Evolutionary conservation across 53 echinoderm and acorn worm species (phyloP).

Genomic region (Holothuria leucospilota): DNA sequence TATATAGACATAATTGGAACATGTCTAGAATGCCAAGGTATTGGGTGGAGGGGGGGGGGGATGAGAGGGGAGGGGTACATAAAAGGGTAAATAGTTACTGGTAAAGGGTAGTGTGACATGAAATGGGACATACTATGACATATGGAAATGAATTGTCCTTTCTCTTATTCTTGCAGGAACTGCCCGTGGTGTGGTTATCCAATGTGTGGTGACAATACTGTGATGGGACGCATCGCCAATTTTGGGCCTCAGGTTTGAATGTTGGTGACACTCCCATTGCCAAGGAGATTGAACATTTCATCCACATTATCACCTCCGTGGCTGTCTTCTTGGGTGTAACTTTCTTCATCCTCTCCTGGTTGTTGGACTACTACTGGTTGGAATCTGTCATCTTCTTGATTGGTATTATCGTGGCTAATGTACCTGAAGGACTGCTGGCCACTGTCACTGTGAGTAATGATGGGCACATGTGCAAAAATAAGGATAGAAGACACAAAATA

Average conservation of each 20-base stretch:
- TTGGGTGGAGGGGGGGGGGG: no score
- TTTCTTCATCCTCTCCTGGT: slow-evolving; percentile 91
- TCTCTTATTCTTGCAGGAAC: slow-evolving; percentile 45
- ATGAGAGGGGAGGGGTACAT: no score
- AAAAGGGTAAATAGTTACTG: no score
- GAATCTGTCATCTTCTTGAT: slow-evolving; percentile 96
- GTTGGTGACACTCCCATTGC: slow-evolving; percentile 97
- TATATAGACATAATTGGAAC: no score
- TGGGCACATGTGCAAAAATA: no score
- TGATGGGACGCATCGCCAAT: slow-evolving; percentile 98
- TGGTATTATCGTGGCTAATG: slow-evolving; percentile 99
- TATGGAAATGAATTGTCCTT: no score
- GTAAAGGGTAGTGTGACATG: no score
- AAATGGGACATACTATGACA: no score
- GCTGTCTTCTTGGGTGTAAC: slow-evolving; percentile 95
- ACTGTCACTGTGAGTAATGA: slow-evolving; percentile 93
- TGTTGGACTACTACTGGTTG: slow-evolving; percentile 78
- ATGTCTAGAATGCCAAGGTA: no score
- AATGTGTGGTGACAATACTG: slow-evolving; percentile 84
- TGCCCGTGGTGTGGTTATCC: slow-evolving; percentile 84
- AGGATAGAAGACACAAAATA: no score
- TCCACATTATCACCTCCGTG: slow-evolving; percentile 97
- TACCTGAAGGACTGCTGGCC: slow-evolving; percentile 97
- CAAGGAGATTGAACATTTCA: slow-evolving; percentile 97
- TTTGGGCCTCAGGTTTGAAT: slow-evolving; percentile 89